These are phyloP conservation scores for Stigmatopora nigra DNA, from an alignment of 2,113 vertebrate species.

Conservation along the genomic window DNA sequence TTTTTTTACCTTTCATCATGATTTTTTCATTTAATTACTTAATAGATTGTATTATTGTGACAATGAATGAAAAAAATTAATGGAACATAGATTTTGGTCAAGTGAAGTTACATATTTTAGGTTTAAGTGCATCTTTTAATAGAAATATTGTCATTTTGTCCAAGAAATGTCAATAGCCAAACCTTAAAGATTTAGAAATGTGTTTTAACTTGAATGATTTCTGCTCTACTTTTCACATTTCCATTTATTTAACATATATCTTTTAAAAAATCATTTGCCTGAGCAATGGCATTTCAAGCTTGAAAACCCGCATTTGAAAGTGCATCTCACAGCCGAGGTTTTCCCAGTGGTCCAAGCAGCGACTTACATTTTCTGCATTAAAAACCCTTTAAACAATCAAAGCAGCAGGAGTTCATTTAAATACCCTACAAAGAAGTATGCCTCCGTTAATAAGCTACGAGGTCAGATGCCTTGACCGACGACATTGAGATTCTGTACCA, in stretches of 20 bases:
- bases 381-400: neutral
- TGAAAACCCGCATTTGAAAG: neutral
- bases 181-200: neutral
- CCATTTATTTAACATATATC: too few species aligned
- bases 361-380: slow-evolving; percentile 2
- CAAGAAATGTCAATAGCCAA: neutral
- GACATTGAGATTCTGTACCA: slow-evolving; percentile 6
- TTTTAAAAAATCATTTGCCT: too few species aligned
- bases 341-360: neutral
- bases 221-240: too few species aligned
- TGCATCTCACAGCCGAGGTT: neutral
- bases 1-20: too few species aligned
- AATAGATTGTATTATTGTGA: too few species aligned
- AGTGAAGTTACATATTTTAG: too few species aligned
- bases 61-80: too few species aligned
- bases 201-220: too few species aligned
- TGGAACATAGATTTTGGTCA: too few species aligned
- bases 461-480: slow-evolving; percentile 1
- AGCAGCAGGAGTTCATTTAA: neutral
- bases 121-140: too few species aligned
- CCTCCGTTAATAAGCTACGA: neutral
- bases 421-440: neutral
- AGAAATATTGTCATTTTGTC: neutral
- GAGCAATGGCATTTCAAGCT: too few species aligned
- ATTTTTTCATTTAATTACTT: too few species aligned